Percentiles rank a stretch among this genome's conserved stretches.
These are phyloP conservation scores for Steatornis caripensis DNA, from an alignment of 2,113 vertebrate species.

Conservation along the genomic window DNA sequence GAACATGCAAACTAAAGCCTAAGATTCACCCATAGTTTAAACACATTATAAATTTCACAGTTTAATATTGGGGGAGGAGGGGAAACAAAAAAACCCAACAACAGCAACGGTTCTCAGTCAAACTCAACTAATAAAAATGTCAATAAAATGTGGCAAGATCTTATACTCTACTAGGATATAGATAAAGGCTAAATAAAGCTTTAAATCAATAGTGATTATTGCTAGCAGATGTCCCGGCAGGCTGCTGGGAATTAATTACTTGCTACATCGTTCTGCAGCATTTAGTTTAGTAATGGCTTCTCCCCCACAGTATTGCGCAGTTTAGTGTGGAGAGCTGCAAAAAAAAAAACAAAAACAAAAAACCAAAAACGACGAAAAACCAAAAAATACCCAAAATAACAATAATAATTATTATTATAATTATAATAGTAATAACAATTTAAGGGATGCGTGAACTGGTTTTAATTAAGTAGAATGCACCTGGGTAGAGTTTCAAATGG, in stretches of 20 bases:
- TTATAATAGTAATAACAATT: slow-evolving; percentile 58
- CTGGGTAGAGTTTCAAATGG: slow-evolving; percentile 4
- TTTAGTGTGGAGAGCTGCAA: slow-evolving; percentile 83
- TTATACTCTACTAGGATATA: slow-evolving; percentile 77
- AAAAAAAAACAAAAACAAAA: slow-evolving; percentile 51
- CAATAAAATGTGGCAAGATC: slow-evolving; percentile 80
- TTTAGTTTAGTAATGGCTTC: slow-evolving; percentile 85
- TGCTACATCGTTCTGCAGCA: slow-evolving; percentile 80
- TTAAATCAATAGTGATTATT: slow-evolving; percentile 91
- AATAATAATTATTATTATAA: slow-evolving; percentile 59
- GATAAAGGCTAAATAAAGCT: slow-evolving; percentile 91
- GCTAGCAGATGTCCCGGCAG: slow-evolving; percentile 75
- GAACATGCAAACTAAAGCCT: slow-evolving; percentile 94
- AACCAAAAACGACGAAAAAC: background rate
- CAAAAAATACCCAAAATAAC: slow-evolving; percentile 53
- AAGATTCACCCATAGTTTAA: slow-evolving; percentile 93
- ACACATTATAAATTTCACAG: slow-evolving; percentile 94
- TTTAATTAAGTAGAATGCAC: slow-evolving; percentile 59
- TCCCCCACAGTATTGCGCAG: slow-evolving; percentile 75
- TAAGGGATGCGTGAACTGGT: slow-evolving; percentile 54
- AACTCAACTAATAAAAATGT: slow-evolving; percentile 80
- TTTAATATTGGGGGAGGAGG: slow-evolving; percentile 80
- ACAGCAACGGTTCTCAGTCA: slow-evolving; percentile 75
- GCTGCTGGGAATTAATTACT: slow-evolving; percentile 59
- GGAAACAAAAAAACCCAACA: slow-evolving; percentile 58